Evolutionary conservation across 2,888 invertebrate genomes (phyloP).

Genomic region (Tetrapedia diversipes): DNA sequence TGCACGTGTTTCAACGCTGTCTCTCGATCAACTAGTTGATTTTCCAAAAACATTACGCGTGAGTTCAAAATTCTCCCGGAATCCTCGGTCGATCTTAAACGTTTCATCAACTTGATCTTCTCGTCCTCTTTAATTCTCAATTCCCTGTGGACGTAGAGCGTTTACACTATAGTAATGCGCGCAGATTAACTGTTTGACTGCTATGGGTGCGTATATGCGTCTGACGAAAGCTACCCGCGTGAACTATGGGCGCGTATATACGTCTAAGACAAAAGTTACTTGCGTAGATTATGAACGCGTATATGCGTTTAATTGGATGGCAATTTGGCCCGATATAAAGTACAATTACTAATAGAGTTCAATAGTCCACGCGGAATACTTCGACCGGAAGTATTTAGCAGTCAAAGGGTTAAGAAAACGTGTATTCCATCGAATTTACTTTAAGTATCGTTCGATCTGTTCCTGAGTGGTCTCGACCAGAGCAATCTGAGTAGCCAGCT

Average conservation of each 20-base stretch:
- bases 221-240: too few species aligned
- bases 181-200: too few species aligned
- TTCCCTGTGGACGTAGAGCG: slow-evolving; percentile 57
- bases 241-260: too few species aligned
- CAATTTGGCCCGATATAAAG: too few species aligned
- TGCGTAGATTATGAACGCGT: too few species aligned
- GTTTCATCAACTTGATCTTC: slow-evolving; percentile 67
- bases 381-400: too few species aligned
- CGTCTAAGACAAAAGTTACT: too few species aligned
- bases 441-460: slow-evolving; percentile 66
- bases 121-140: slow-evolving; percentile 70
- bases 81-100: slow-evolving; percentile 69
- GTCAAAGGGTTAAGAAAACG: too few species aligned
- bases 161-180: neutral
- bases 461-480: slow-evolving; percentile 70
- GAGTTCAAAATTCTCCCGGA: slow-evolving; percentile 64
- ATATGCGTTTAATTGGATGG: too few species aligned
- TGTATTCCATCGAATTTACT: slow-evolving; percentile 62
- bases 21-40: slow-evolving; percentile 73
- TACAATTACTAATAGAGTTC: too few species aligned
- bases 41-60: slow-evolving; percentile 69
- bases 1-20: slow-evolving; percentile 73
- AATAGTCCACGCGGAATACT: too few species aligned
- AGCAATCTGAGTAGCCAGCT: slow-evolving; percentile 70
- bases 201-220: too few species aligned